Base-by-base conservation (phyloP, 2,888 invertebrate species). In the Ectropis crepuscularia region DNA sequence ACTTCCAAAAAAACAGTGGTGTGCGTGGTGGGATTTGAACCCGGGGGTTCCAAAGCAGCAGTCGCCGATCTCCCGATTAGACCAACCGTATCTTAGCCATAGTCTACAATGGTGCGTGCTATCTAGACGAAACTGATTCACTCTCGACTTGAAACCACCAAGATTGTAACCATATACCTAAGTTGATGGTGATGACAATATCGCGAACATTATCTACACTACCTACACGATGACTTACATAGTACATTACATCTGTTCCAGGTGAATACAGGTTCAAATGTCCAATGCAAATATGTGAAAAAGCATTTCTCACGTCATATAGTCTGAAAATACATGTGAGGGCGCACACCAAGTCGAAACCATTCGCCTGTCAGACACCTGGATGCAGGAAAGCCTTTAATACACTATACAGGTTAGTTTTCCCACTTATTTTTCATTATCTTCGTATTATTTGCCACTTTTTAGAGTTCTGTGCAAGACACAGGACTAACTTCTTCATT, bases 191-290 rank as follows among this genome's bases (percentile, higher is more conserved):
- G 16, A 28, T 28, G 16, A 28, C 16, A 28, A 28, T 28, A 28
- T 28, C 16, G 16, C 16, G 2, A 2, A 28, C 16, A 28, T 28
- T 2, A 28, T 28, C 16, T 28, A 28, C 36, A 8, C 9, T 36
- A 8, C 6, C 49, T 11, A 51, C 39, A 51, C 42, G n/a, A 53
- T 28, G 9, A 45, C 16, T 16, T 58, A 46, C 39, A 59, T 57
- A 61, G 57, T 28, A 58, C 51, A 65, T 49, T 69, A 60, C 37
- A 39, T 69, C 47, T 61, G 60, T 89, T 90, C 48, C 94, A 98
- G 98, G 98, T 80, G 98, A 99, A 93, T 98, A 96, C 92, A 95
- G 97, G 80, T 99, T 98, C 90, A 96, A 97, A 90, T 99, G 98
- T 89, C 94, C 96, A 45, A 96, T 98, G 87, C 95, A 96, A 67